Percentiles rank a stretch among this genome's conserved stretches.
These are phyloP conservation scores for Hofmannophila pseudospretella DNA, from an alignment of 2,888 invertebrate species.

Conservation along the genomic window DNA sequence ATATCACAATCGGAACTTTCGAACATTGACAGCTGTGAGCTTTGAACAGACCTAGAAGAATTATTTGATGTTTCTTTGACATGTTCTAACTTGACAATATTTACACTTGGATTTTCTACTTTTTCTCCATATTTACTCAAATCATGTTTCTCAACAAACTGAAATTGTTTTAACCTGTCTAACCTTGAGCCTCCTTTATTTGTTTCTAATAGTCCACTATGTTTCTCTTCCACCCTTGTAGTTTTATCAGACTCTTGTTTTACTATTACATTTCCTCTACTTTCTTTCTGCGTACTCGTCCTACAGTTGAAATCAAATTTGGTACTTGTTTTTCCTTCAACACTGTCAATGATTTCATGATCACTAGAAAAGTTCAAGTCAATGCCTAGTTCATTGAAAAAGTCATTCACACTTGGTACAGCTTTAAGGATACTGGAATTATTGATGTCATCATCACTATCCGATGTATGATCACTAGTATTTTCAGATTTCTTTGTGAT, in stretches of 20 bases:
- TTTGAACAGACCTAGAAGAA: slow-evolving; percentile 21
- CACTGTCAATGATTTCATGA: slow-evolving; percentile 9
- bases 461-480: slow-evolving; percentile 17
- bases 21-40: slow-evolving; percentile 70
- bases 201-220: no score
- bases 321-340: slow-evolving; percentile 4
- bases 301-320: slow-evolving; percentile 8
- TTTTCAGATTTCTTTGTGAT: slow-evolving; percentile 13
- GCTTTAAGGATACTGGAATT: slow-evolving; percentile 42
- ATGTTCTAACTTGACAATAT: slow-evolving; percentile 1
- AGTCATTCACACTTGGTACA: slow-evolving; percentile 69
- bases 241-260: slow-evolving; percentile 3
- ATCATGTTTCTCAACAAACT: slow-evolving; percentile 46
- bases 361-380: slow-evolving; percentile 37
- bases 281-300: slow-evolving; percentile 10
- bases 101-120: slow-evolving; percentile 1
- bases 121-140: slow-evolving; percentile 48
- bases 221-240: not conserved
- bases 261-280: slow-evolving; percentile 5
- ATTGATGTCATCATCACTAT: slow-evolving; percentile 25
- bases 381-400: slow-evolving; percentile 51
- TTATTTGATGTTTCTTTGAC: slow-evolving; percentile 19
- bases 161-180: slow-evolving; percentile 55
- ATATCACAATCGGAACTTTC: slow-evolving; percentile 72
- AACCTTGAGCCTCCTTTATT: no score